Percentiles rank a stretch among this genome's conserved stretches.
These are phyloP conservation scores for Chiloscyllium punctatum DNA, from an alignment of 2,797 vertebrate genomes.

Conservation along the genomic window DNA sequence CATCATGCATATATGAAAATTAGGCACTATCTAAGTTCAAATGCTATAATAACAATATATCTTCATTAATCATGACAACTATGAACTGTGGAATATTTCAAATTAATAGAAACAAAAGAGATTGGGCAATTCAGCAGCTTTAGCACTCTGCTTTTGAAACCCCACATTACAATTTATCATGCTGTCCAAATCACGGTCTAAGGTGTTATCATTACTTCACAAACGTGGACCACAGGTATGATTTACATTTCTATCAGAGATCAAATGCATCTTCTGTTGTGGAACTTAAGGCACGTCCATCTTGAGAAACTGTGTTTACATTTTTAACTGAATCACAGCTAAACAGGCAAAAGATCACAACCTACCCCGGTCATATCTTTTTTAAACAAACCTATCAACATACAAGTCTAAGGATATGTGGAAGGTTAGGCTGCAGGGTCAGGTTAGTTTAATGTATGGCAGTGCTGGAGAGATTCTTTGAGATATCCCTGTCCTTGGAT, in stretches of 20 bases:
- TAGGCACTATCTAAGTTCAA: background rate
- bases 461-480: background rate
- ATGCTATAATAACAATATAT: background rate
- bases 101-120: background rate
- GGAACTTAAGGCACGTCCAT: no score
- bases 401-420: background rate
- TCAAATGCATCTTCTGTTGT: background rate
- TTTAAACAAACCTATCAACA: background rate
- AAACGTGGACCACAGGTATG: background rate
- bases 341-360: background rate
- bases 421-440: background rate
- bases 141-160: background rate
- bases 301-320: background rate
- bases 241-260: background rate
- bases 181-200: background rate
- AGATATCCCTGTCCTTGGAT: background rate
- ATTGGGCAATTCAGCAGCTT: background rate
- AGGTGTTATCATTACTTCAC: background rate
- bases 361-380: background rate
- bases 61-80: background rate
- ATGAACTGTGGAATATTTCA: background rate
- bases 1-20: background rate
- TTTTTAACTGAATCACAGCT: background rate
- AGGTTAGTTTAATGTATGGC: background rate
- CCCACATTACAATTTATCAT: background rate